A percentile compares a stretch with the other conserved stretches of the same genome.
Evolutionary conservation across 2,888 invertebrate genomes (phyloP).

Genomic region (Drosophila paranaensis): DNA sequence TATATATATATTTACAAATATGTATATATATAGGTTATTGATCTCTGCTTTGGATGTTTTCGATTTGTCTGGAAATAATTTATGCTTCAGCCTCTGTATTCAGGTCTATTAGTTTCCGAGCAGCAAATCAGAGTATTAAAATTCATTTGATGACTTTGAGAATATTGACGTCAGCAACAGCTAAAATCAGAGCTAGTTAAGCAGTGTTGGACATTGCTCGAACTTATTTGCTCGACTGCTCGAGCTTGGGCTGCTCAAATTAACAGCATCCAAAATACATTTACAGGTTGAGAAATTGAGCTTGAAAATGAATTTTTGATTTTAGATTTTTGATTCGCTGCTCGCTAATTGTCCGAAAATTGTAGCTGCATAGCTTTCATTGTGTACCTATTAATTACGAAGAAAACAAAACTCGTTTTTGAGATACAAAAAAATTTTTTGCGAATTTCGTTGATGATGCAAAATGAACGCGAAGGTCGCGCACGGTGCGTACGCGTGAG

Average conservation of each 20-base stretch:
- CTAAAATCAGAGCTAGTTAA: neutral
- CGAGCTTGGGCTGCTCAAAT: neutral
- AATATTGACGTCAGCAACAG: neutral
- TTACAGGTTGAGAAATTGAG: slow-evolving; percentile 49
- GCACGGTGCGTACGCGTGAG: slow-evolving; percentile 37
- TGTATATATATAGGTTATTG: slow-evolving; percentile 2
- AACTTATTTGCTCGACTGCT: neutral
- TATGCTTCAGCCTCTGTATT: no score
- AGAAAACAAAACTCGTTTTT: slow-evolving; percentile 64
- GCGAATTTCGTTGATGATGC: slow-evolving; percentile 66
- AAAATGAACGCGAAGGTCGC: slow-evolving; percentile 64
- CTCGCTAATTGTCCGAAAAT: slow-evolving; percentile 64
- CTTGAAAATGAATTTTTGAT: slow-evolving; percentile 70
- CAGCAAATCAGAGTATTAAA: neutral
- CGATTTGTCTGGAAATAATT: neutral
- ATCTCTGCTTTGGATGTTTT: neutral
- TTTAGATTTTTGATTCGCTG: slow-evolving; percentile 79
- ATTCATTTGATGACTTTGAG: neutral
- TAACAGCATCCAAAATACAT: neutral
- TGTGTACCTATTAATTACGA: slow-evolving; percentile 77
- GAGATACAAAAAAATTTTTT: slow-evolving; percentile 42
- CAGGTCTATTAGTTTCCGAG: neutral
- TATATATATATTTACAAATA: neutral
- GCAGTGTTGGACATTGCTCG: neutral
- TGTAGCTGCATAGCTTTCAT: slow-evolving; percentile 67